Evolutionary conservation across 1,140 invertebrate species (phyloP).

Genomic region (Holcopasites calliopsidis): DNA sequence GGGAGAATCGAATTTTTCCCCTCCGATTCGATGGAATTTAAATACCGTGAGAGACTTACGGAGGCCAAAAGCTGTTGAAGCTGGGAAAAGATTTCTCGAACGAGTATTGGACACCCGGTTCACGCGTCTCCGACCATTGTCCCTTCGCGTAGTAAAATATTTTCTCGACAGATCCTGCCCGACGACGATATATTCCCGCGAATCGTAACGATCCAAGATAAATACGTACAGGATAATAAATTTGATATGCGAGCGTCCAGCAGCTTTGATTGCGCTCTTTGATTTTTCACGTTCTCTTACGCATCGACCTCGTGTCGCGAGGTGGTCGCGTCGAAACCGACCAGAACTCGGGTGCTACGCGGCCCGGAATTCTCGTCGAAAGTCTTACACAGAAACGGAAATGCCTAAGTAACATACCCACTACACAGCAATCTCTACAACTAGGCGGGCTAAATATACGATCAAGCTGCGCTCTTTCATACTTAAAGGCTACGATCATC

Average conservation of each 20-base stretch:
- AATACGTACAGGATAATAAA: slow-evolving; percentile 33
- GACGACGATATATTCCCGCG: not conserved
- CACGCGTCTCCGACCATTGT: slow-evolving; percentile 9
- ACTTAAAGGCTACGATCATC: slow-evolving; percentile 37
- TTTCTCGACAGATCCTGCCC: slow-evolving; percentile 21
- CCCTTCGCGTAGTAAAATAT: slow-evolving; percentile 48
- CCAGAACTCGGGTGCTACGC: not conserved
- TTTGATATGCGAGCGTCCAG: slow-evolving; percentile 58
- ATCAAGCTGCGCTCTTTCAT: slow-evolving; percentile 42
- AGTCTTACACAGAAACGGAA: not conserved
- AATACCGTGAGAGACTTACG: not conserved
- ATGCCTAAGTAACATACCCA: slow-evolving; percentile 25
- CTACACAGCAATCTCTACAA: slow-evolving; percentile 40
- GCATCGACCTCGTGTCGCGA: not conserved
- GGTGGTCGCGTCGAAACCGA: not conserved
- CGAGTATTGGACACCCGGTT: slow-evolving; percentile 11
- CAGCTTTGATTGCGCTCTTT: slow-evolving; percentile 59
- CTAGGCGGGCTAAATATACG: slow-evolving; percentile 46
- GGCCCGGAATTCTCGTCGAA: not conserved
- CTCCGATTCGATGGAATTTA: not conserved
- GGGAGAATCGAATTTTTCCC: not conserved
- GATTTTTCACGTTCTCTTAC: slow-evolving; percentile 36
- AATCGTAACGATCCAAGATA: slow-evolving; percentile 20
- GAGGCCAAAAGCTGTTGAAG: not conserved
- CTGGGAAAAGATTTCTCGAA: slow-evolving; percentile 29